Evolutionary conservation across 1,140 invertebrate species (phyloP).

Genomic region (Sycophila sp.): DNA sequence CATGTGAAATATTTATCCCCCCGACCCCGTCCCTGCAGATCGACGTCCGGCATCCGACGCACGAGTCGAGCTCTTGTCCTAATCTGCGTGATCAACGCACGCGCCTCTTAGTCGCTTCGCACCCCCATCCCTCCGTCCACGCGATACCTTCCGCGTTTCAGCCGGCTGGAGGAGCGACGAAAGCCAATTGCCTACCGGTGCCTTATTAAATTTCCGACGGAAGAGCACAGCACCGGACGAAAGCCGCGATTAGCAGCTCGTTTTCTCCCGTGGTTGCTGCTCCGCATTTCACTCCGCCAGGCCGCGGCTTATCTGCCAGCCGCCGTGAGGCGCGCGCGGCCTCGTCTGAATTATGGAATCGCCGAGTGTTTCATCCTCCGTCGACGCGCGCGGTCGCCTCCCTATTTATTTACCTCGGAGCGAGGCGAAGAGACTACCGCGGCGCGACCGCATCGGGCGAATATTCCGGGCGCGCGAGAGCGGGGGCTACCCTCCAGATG

Average conservation of each 20-base stretch:
- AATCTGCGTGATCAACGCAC: too few species aligned
- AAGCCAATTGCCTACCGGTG: too few species aligned
- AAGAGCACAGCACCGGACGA: not conserved
- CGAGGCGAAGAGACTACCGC: not conserved
- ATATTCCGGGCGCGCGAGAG: not conserved
- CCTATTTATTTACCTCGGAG: not conserved
- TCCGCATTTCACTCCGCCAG: not conserved
- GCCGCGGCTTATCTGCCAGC: not conserved
- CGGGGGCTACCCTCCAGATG: constrained; percentile 21
- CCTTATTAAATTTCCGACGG: not conserved
- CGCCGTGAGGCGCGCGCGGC: not conserved
- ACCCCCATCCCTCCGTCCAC: too few species aligned
- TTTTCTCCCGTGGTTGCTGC: not conserved
- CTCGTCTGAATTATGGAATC: not conserved
- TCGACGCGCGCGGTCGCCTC: not conserved
- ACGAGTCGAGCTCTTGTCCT: too few species aligned
- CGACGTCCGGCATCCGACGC: too few species aligned
- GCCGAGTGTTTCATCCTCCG: too few species aligned
- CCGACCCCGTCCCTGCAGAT: too few species aligned
- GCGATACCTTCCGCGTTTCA: too few species aligned
- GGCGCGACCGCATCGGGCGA: not conserved
- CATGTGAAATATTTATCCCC: too few species aligned
- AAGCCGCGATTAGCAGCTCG: not conserved
- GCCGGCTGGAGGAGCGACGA: too few species aligned
- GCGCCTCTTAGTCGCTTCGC: too few species aligned